phyloP scores from a whole-genome alignment of 2,113 vertebrate genomes.

The Gulo gulo region DNA sequence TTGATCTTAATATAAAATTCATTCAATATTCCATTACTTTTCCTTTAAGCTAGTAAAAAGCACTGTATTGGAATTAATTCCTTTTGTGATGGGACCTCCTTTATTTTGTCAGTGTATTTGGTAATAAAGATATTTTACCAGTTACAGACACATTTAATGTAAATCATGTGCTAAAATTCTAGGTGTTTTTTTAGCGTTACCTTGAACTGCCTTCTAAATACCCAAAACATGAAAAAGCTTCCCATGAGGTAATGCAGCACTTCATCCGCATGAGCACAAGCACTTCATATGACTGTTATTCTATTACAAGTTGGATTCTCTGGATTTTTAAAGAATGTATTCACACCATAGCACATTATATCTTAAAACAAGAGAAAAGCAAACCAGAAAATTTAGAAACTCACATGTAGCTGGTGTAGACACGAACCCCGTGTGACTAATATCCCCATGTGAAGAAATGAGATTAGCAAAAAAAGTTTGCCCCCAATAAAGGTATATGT shows the following conservation, averaged over 20 bases:
- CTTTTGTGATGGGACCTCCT: neutral
- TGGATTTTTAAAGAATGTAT: neutral
- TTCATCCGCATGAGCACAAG: neutral
- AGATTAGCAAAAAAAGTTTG: neutral
- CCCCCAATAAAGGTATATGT: neutral
- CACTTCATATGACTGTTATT: conserved; percentile 34
- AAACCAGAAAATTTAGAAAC: neutral
- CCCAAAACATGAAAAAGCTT: neutral
- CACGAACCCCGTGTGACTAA: neutral
- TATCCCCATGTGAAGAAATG: neutral
- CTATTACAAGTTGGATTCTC: conserved; percentile 48
- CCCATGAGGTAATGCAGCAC: neutral
- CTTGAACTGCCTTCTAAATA: neutral
- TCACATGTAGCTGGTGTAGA: neutral
- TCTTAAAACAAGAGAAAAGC: neutral
- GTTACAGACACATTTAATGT: neutral
- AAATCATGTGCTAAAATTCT: neutral
- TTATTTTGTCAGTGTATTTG: conserved; percentile 4
- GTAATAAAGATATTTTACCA: neutral
- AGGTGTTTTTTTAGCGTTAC: conserved; percentile 2
- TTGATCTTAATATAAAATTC: neutral
- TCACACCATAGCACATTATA: neutral
- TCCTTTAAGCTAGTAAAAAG: neutral
- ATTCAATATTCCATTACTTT: neutral
- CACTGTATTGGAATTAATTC: neutral